Conservation (phyloP, 2,888 invertebrate species). For the Therioaphis trifolii region DNA sequence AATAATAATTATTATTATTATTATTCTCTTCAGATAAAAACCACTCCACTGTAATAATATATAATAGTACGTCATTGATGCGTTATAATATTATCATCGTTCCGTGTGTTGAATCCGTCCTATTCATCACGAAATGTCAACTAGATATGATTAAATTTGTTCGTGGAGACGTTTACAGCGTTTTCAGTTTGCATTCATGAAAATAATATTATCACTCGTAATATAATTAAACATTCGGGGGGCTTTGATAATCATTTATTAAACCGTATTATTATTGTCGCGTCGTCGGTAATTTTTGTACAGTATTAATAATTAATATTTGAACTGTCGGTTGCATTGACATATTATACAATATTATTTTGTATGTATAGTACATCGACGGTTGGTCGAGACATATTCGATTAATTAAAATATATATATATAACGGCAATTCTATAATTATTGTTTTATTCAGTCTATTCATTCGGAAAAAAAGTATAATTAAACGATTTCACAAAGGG, state of each 20-base stretch:
- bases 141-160: conserved; percentile 23
- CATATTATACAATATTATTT: conserved; percentile 36
- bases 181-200: conserved; percentile 31
- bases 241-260: conserved; percentile 47
- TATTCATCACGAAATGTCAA: conserved; percentile 39
- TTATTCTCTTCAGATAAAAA: not conserved
- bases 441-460: conserved; percentile 29
- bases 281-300: conserved; percentile 39
- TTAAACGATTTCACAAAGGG: conserved; percentile 19
- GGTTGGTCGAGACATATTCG: conserved; percentile 48
- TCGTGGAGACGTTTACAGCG: conserved; percentile 22
- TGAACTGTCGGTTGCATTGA: conserved; percentile 51
- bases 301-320: conserved; percentile 47
- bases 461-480: conserved; percentile 14
- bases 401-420: conserved; percentile 44
- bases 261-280: conserved; percentile 38
- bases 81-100: not conserved
- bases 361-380: not conserved
- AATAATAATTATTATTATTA: not conserved
- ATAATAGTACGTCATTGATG: not conserved
- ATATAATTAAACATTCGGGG: conserved; percentile 31
- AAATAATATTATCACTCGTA: conserved; percentile 19
- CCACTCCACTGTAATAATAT: not conserved
- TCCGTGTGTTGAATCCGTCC: not conserved
- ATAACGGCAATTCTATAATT: not conserved